Evolutionary conservation across 2,113 vertebrate genomes (phyloP), one percentile per base, ranked within the genome.

Genomic region (Solea senegalensis): DNA sequence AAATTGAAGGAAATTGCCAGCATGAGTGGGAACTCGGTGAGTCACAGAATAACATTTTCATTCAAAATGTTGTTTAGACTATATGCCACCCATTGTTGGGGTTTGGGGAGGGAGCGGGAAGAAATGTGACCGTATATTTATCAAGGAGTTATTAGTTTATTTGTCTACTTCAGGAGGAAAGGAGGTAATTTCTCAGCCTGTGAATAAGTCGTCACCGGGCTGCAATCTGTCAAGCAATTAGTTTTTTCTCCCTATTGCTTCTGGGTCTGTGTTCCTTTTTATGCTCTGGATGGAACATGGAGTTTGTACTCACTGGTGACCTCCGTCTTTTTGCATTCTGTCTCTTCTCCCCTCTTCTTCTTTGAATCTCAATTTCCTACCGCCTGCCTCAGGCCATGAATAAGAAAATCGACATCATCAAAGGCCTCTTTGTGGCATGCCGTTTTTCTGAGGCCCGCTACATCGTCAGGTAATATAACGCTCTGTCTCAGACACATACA

Each of bases 391-490:
- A 98, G 96, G 94, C 94, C 72, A 96, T 94, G 90, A 92, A 94
- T 92, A 98, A 95, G 92, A 98, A 97, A 93, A 96, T 96, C 21
- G 95, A 96, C 56, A 93, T 97, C 86, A 96, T 98, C 88, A 97
- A 97, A 90, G 92, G 94, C 48, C 92, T 98, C 72, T 96, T 97
- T 86, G 96, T 97, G 14, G 96, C 96, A 1, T 97, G 96, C 74
- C 95, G 95, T 58, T 94, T 95, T 71, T 95, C 95, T 0, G 96
- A 98, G 82, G 96, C 96, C 34, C 93, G 96, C 48, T 97, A 92
- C 83, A 95, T 97, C 2, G 93, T 96, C 84, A 93, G 96, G 96
- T 97, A 88, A 86, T 88, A 69, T 15, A 62, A 80, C 55, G 21
- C 67, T 43, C 63, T 28, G 11, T 3, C 34, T n/a, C 26, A 21